phyloP scores from a whole-genome alignment of 2,888 invertebrate species.

The Cistogaster globosa region DNA sequence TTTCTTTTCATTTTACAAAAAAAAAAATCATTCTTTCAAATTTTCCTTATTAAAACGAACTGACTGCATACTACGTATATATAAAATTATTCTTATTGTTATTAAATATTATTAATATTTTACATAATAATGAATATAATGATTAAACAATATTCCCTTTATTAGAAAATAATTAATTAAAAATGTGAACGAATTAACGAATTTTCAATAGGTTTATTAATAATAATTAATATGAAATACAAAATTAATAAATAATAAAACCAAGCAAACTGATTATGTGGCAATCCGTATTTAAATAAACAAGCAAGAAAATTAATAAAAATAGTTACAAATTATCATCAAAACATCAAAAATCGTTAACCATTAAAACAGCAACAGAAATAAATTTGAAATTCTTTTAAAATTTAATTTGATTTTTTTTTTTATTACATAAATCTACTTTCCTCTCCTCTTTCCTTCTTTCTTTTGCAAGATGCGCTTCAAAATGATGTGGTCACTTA shows the following conservation, averaged over 20 bases:
- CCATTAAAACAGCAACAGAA: neutral
- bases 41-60: constrained; percentile 60
- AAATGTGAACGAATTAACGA: constrained; percentile 70
- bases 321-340: constrained; percentile 28
- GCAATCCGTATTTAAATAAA: constrained; percentile 63
- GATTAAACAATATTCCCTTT: constrained; percentile 25
- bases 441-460: no score
- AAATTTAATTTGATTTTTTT: neutral
- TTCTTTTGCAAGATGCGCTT: neutral
- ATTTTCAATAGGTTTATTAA: constrained; percentile 69
- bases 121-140: constrained; percentile 8
- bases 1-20: constrained; percentile 22
- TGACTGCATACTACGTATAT: constrained; percentile 60
- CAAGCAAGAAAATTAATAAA: neutral
- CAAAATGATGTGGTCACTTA: neutral
- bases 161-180: constrained; percentile 34
- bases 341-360: neutral
- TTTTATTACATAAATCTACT: no score
- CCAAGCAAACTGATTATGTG: constrained; percentile 56
- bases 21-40: constrained; percentile 31
- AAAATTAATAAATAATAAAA: constrained; percentile 33
- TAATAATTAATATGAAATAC: constrained; percentile 41
- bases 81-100: constrained; percentile 33
- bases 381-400: neutral
- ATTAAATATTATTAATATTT: constrained; percentile 39